Evolutionary conservation across 2,888 invertebrate species (phyloP), one percentile per base, ranked within the genome.

Genomic region (Caenorhabditis plicata): DNA sequence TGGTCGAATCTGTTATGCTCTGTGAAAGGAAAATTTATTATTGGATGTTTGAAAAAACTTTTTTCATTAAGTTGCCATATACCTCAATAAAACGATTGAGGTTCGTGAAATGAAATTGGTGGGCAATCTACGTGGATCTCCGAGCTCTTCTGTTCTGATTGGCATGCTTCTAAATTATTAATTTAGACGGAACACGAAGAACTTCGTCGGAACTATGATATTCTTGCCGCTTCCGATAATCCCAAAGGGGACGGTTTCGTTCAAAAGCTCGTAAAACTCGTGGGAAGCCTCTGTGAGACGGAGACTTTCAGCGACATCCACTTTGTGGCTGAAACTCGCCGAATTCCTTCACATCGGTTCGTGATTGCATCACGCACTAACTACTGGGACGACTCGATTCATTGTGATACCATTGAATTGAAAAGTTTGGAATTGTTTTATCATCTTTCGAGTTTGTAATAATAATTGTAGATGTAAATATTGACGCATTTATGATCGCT

Each of bases 331-430:
- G 4, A 5, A 5, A 17, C n/a, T n/a, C 5, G n/a, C 33, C 85
- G 86, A 32, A 86, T 91, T 80, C 88, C 88, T 3, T 92, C 89
- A 1, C 95, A 95, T 82, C 90, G 90, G 82, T 89, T 94, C 84
- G 89, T 95, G 9, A 83, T 95, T 17, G 88, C 88, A 77, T 90
- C 93, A 9, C 86, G 93, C 20, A 91, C 91, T 43, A 89, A 90
- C 81, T 87, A 88, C 77, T 95, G 92, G 91, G 88, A 87, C 74
- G 86, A 88, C 17, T 83, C 92, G 35, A 85, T 86, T 47, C 84
- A 87, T 74, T 85, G 86, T 15, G 84, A 86, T 20, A 87, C 87
- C 81, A 84, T 94, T 74, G 88, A 83, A 48, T 73, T 83, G 38
- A 73, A 80, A 62, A 82, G 83, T 83, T 11, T 8, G 17, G 19